phyloP scores from a whole-genome alignment of 2,797 vertebrate species.

The Myotis daubentonii region DNA sequence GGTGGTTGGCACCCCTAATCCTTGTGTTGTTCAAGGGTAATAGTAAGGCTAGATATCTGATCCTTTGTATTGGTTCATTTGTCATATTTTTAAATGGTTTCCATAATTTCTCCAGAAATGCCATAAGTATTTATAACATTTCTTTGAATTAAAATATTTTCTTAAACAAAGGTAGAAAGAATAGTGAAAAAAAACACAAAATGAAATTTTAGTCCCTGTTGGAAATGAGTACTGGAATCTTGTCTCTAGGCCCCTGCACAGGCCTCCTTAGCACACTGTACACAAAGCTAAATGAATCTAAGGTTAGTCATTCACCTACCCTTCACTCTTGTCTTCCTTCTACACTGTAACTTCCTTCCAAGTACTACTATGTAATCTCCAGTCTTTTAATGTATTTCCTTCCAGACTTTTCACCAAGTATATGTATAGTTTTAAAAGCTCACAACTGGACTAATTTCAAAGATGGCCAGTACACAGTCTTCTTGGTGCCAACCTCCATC shows the following conservation, averaged over 20 bases:
- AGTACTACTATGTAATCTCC: background rate
- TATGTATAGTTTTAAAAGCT: background rate
- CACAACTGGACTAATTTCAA: background rate
- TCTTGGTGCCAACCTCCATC: background rate
- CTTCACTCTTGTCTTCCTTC: background rate
- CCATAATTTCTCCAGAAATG: background rate
- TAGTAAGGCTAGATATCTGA: background rate
- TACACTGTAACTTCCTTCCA: background rate
- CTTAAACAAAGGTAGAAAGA: background rate
- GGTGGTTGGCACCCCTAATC: background rate
- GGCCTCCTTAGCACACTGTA: background rate
- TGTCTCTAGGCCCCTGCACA: background rate
- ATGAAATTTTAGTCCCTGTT: background rate
- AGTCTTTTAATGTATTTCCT: background rate
- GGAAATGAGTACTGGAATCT: background rate
- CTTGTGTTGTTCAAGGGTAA: background rate
- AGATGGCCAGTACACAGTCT: background rate
- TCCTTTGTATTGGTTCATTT: background rate
- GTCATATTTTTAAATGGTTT: background rate
- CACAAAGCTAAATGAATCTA: background rate
- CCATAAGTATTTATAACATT: background rate
- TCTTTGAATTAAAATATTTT: constrained; percentile 8
- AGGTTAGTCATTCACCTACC: background rate
- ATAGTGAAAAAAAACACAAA: background rate
- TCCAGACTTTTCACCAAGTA: background rate